A percentile compares a stretch with the other conserved stretches of the same genome.
phyloP scores from a whole-genome alignment of 2,888 invertebrate species.

The Epinotia brunnichana region DNA sequence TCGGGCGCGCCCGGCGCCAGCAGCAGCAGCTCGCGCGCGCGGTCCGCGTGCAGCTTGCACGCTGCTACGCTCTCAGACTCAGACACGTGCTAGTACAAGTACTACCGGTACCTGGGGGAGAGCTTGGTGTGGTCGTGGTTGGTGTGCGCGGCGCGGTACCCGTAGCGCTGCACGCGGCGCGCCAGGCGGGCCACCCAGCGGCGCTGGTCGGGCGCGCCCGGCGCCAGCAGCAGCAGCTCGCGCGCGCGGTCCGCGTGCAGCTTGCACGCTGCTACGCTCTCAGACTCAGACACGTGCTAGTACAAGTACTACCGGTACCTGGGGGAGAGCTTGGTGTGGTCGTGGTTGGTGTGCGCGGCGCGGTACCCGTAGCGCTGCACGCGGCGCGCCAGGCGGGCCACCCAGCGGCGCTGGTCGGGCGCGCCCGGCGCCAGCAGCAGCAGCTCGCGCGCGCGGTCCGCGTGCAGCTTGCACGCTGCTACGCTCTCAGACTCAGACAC shows the following conservation, averaged over 20 bases:
- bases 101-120: constrained; percentile 52
- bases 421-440: constrained; percentile 92
- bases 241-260: neutral
- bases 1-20: constrained; percentile 87
- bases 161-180: constrained; percentile 79
- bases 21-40: constrained; percentile 61
- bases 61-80: no score
- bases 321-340: constrained; percentile 70
- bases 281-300: constrained; percentile 75
- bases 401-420: constrained; percentile 97
- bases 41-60: no score
- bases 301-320: constrained; percentile 86
- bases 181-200: constrained; percentile 15
- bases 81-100: no score
- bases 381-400: constrained; percentile 93
- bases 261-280: no score
- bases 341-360: constrained; percentile 89
- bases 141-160: constrained; percentile 88
- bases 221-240: constrained; percentile 84
- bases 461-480: constrained; percentile 98
- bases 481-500: constrained; percentile 88
- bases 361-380: constrained; percentile 97
- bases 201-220: constrained; percentile 88
- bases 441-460: constrained; percentile 98
- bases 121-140: no score